Conservation (phyloP, 2,113 vertebrate genomes). For the Lutjanus erythropterus region DNA sequence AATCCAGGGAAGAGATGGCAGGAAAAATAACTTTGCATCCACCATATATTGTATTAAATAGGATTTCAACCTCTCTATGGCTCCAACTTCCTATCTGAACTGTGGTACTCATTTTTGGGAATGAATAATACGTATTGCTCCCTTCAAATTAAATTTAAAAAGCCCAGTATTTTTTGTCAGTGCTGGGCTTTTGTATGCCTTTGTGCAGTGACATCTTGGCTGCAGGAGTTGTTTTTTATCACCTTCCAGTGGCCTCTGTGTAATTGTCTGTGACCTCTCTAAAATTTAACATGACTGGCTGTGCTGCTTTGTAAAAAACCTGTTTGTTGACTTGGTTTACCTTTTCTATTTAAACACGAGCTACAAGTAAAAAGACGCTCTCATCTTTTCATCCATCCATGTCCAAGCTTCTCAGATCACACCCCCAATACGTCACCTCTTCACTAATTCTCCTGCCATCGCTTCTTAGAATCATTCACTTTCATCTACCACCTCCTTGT, state of each 20-base stretch:
- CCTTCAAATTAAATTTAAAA: not conserved
- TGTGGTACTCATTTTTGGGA: too few species aligned
- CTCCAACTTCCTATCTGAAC: too few species aligned
- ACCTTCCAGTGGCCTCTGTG: constrained; percentile 3
- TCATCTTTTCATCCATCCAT: constrained; percentile 43
- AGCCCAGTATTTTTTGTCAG: not conserved
- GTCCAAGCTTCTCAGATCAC: not conserved
- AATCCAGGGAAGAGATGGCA: too few species aligned
- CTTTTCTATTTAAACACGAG: constrained; percentile 24
- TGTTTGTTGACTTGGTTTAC: constrained; percentile 15
- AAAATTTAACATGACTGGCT: constrained; percentile 13
- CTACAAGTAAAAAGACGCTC: constrained; percentile 25
- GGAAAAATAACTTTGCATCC: too few species aligned
- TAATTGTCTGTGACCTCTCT: constrained; percentile 26
- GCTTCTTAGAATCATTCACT: constrained; percentile 33
- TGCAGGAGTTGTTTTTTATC: constrained; percentile 7
- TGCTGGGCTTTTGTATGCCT: not conserved
- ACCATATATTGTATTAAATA: too few species aligned
- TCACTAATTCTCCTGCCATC: constrained; percentile 21
- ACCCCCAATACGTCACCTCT: not conserved
- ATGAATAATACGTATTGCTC: too few species aligned
- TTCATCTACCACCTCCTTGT: constrained; percentile 21
- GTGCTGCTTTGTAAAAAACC: constrained; percentile 19
- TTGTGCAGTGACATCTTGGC: constrained; percentile 8
- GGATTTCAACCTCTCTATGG: too few species aligned